Evolutionary conservation across 2,888 invertebrate genomes (phyloP).

Genomic region (Coleophora flavipennella): DNA sequence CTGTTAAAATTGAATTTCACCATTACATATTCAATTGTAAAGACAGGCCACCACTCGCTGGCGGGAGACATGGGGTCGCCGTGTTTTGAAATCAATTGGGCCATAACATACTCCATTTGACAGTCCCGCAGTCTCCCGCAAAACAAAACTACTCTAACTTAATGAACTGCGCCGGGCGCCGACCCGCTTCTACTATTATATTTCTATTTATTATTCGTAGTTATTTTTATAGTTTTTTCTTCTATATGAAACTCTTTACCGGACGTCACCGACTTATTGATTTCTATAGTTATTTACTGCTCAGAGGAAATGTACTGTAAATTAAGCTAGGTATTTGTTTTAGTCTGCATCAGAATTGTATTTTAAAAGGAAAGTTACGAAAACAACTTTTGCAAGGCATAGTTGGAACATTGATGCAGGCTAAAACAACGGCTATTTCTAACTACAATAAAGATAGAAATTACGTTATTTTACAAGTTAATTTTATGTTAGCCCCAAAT

Average conservation of each 20-base stretch:
- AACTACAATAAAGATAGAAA: constrained; percentile 2
- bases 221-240: constrained; percentile 51
- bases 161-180: constrained; percentile 24
- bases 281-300: constrained; percentile 38
- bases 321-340: constrained; percentile 36
- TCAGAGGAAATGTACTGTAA: constrained; percentile 49
- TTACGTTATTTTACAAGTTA: constrained; percentile 4
- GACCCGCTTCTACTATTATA: constrained; percentile 43
- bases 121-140: constrained; percentile 8
- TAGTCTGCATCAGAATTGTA: constrained; percentile 27
- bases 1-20: too few relatives aligned
- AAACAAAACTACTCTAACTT: constrained; percentile 41
- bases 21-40: too few relatives aligned
- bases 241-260: constrained; percentile 54
- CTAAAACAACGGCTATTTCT: constrained; percentile 3
- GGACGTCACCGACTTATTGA: constrained; percentile 63
- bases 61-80: too few relatives aligned
- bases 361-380: too few relatives aligned
- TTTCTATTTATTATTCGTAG: constrained; percentile 48
- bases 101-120: constrained; percentile 7
- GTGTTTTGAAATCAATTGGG: constrained; percentile 4
- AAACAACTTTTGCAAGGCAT: too few relatives aligned
- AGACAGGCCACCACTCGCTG: too few relatives aligned
- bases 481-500: not conserved
- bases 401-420: constrained; percentile 1